Base-by-base conservation (phyloP, 2,113 vertebrate genomes). In the Epinephelus cyanopodus region DNA sequence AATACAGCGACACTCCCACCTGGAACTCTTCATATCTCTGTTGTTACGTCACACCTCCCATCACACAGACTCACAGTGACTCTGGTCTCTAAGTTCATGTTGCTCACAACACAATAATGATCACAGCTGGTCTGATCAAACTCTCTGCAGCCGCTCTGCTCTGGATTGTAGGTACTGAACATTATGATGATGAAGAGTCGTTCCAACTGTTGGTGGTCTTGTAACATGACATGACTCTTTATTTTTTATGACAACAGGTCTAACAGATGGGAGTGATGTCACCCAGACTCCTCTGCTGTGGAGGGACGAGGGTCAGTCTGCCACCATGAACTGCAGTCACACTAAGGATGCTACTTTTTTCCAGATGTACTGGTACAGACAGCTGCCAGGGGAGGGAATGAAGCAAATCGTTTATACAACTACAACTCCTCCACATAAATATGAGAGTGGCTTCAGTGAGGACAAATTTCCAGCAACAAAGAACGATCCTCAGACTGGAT, bases 241-340 rank as follows among this genome's bases (percentile, higher is more conserved):
- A n/a, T 54, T n/a, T 54, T 54, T 54, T n/a, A 54, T 21, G 4
- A 21, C 53, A 19, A 21, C 39, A 54, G 53, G 53, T 54, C 21
- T n/a, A 45, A 45, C 2, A 56, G 21, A 79, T 37, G 69, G 74
- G n/a, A 79, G 8, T 4, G 27, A 29, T 29, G 27, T 92, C 58
- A 77, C 6, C 13, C 83, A 92, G 70, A 78, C 10, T 5, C 60
- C 85, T 13, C 29, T 23, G 12, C 18, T 88, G 56, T 89, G 64
- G 74, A 18, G 0, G 15, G 0, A 5, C 23, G 1, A 50, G 27
- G 77, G 63, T 5, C 1, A 60, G 1, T 18, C 2, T 45, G 82
- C 68, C 0, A 81, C 77, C 9, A 77, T 86, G 5, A 10, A 72
- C 58, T 92, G 89, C 60, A 70, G 42, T 9, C 89, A 86, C 27